Conservation (phyloP, 2,113 vertebrate genomes). For the Mustela nigripes region DNA sequence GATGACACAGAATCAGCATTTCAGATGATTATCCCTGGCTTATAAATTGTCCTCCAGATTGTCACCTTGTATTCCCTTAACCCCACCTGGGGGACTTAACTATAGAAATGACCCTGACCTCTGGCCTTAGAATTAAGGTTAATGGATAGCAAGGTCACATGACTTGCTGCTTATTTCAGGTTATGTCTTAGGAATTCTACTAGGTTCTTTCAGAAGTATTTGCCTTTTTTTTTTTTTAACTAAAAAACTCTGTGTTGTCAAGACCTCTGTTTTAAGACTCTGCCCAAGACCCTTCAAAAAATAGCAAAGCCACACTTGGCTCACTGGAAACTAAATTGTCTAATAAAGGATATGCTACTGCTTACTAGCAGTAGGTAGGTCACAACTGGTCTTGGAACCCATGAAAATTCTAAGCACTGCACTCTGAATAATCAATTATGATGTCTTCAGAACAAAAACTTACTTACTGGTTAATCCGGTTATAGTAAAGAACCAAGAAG, state of each 20-base stretch:
- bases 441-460: slow-evolving; percentile 75
- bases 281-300: slow-evolving; percentile 75
- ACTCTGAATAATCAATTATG: slow-evolving; percentile 74
- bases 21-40: slow-evolving; percentile 71
- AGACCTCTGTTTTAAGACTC: slow-evolving; percentile 27
- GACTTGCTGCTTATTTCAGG: slow-evolving; percentile 66
- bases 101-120: slow-evolving; percentile 62
- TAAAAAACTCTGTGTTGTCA: slow-evolving; percentile 56
- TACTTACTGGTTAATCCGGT: slow-evolving; percentile 64
- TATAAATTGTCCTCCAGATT: slow-evolving; percentile 76
- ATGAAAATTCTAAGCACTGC: slow-evolving; percentile 74
- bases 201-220: slow-evolving; percentile 66
- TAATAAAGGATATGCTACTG: slow-evolving; percentile 63
- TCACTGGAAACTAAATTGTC: slow-evolving; percentile 65
- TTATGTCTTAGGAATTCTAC: slow-evolving; percentile 58
- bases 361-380: slow-evolving; percentile 62
- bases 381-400: slow-evolving; percentile 42
- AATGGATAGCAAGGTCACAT: slow-evolving; percentile 54
- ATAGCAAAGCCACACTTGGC: slow-evolving; percentile 73
- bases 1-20: slow-evolving; percentile 80
- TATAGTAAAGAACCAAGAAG: slow-evolving; percentile 63
- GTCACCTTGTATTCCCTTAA: slow-evolving; percentile 12
- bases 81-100: slow-evolving; percentile 51
- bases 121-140: slow-evolving; percentile 69
- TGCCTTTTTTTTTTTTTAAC: slow-evolving; percentile 27